phyloP scores from a whole-genome alignment of 2,113 vertebrate genomes.

The Xenus cinereus region DNA sequence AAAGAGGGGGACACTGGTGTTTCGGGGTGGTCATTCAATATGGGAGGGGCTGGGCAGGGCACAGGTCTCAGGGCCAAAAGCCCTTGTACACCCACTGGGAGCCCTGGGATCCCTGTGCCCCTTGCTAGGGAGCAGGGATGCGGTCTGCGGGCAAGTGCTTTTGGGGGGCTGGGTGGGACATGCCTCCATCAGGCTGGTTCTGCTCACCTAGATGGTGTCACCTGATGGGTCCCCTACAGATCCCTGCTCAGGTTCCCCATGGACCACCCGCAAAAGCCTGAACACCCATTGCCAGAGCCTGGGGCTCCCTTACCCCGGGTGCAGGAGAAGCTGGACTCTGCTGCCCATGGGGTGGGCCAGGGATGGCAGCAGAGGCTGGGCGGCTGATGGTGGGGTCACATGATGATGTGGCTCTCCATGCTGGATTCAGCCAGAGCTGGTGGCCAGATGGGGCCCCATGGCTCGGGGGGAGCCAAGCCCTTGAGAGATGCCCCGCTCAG shows the following conservation, averaged over 20 bases:
- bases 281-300: background rate
- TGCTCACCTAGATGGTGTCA: background rate
- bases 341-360: background rate
- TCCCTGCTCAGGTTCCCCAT: background rate
- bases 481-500: background rate
- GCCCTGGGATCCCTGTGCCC: background rate
- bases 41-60: background rate
- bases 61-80: background rate
- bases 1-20: background rate
- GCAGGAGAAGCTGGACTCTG: background rate
- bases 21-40: background rate
- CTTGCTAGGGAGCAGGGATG: background rate
- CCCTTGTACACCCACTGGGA: background rate
- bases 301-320: background rate
- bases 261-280: background rate
- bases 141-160: background rate
- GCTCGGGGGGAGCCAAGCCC: background rate
- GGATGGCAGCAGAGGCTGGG: background rate
- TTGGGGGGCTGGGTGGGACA: background rate
- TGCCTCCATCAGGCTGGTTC: background rate
- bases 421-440: background rate
- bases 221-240: background rate
- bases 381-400: background rate
- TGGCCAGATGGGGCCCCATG: rapidly evolving
- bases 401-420: background rate